These are phyloP conservation scores for Cheumatopsyche charites DNA, from an alignment of 1,140 invertebrate species.

Conservation along the genomic window DNA sequence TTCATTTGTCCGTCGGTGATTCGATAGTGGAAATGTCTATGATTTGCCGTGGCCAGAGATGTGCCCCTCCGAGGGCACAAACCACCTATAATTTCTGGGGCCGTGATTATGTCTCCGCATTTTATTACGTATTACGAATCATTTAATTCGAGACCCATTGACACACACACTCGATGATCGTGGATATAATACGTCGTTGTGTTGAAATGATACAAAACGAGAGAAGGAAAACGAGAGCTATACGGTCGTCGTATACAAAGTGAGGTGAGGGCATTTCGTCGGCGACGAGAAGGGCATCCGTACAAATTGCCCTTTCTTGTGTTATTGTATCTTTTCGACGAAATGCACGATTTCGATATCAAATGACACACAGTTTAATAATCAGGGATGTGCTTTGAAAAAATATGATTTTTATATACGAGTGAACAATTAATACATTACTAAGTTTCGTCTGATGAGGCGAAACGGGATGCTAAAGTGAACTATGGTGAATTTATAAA, in stretches of 20 bases:
- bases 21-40: slow-evolving; percentile 39
- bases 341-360: slow-evolving; percentile 27
- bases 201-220: too few relatives aligned
- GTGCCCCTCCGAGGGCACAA: not conserved
- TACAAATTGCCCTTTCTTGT: slow-evolving; percentile 39
- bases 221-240: too few relatives aligned
- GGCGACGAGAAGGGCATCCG: not conserved
- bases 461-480: too few relatives aligned
- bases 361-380: slow-evolving; percentile 28
- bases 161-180: slow-evolving; percentile 23
- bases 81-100: slow-evolving; percentile 36
- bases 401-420: not conserved
- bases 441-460: too few relatives aligned
- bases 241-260: too few relatives aligned
- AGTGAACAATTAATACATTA: too few relatives aligned
- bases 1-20: slow-evolving; percentile 36
- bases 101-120: slow-evolving; percentile 40
- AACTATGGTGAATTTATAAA: too few relatives aligned
- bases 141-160: slow-evolving; percentile 42
- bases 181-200: too few relatives aligned
- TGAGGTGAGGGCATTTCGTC: too few relatives aligned
- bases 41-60: slow-evolving; percentile 12
- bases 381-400: not conserved
- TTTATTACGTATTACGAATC: slow-evolving; percentile 43
- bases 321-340: not conserved